A percentile compares a stretch with the other conserved stretches of the same genome.
Conservation (phyloP, 2,888 invertebrate genomes). For the Ichneumon xanthorius region DNA sequence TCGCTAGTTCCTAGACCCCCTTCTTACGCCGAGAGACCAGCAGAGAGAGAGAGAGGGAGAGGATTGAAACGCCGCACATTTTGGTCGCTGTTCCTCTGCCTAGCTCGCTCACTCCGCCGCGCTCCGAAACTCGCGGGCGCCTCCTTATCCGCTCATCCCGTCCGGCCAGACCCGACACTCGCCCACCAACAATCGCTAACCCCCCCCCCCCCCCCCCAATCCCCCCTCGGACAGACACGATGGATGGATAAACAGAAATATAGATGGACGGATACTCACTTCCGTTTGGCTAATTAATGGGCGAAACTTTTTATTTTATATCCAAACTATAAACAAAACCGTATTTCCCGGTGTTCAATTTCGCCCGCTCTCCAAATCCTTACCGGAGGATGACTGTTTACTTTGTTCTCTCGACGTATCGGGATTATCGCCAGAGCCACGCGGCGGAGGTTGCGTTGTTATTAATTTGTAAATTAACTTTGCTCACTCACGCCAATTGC, state of each 20-base stretch:
- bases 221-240: slow-evolving; percentile 19
- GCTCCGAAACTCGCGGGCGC: slow-evolving; percentile 44
- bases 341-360: slow-evolving; percentile 1
- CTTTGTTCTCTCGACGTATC: not conserved
- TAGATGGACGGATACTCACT: slow-evolving; percentile 52
- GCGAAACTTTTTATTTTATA: slow-evolving; percentile 44
- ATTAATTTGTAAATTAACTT: slow-evolving; percentile 10
- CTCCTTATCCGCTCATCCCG: slow-evolving; percentile 70
- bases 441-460: not conserved
- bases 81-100: slow-evolving; percentile 73
- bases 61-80: slow-evolving; percentile 75
- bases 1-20: slow-evolving; percentile 82
- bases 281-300: slow-evolving; percentile 68
- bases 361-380: not conserved
- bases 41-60: slow-evolving; percentile 49
- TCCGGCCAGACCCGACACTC: slow-evolving; percentile 43
- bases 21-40: slow-evolving; percentile 60
- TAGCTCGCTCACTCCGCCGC: slow-evolving; percentile 53
- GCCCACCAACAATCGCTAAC: slow-evolving; percentile 25
- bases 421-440: not conserved
- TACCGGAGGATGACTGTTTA: not conserved
- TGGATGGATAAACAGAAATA: slow-evolving; percentile 56
- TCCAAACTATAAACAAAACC: not conserved
- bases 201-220: slow-evolving; percentile 12
- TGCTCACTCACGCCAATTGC: slow-evolving; percentile 32